Conservation (phyloP, 1,140 invertebrate genomes). For the Drosophila melanica region DNA sequence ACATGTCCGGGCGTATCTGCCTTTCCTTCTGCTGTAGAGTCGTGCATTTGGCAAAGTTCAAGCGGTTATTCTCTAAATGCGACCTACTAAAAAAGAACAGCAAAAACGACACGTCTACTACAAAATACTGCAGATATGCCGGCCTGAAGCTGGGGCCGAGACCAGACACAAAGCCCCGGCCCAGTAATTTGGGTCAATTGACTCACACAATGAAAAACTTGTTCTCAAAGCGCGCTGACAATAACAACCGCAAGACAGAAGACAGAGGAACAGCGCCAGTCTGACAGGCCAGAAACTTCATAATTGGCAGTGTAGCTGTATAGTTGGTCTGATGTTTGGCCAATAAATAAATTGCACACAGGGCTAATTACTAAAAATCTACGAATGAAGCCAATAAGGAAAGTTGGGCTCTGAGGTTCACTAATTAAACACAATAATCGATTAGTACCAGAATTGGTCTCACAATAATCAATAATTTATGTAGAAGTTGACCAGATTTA, state of each 20-base stretch:
- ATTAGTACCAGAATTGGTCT: background rate
- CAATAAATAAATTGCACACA: background rate
- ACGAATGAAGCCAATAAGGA: background rate
- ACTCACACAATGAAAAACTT: constrained; percentile 45
- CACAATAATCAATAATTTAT: constrained; percentile 3
- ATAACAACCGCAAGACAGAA: constrained; percentile 45
- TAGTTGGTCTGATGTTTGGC: too few relatives aligned
- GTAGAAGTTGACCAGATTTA: too few relatives aligned
- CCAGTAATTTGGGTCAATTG: constrained; percentile 54
- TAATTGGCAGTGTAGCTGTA: too few relatives aligned
- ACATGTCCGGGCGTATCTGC: constrained; percentile 10
- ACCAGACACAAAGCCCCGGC: constrained; percentile 34
- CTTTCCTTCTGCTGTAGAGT: background rate
- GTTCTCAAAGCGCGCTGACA: constrained; percentile 50
- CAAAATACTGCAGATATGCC: constrained; percentile 37
- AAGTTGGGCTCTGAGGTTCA: background rate
- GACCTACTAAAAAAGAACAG: constrained; percentile 47
- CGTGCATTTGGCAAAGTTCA: constrained; percentile 32
- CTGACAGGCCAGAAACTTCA: constrained; percentile 6
- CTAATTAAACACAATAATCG: background rate
- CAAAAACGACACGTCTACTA: constrained; percentile 48
- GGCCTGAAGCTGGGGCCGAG: constrained; percentile 1
- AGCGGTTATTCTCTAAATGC: constrained; percentile 32
- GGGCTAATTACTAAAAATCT: background rate
- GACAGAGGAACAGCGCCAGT: constrained; percentile 17